Percentiles rank a stretch among this genome's conserved stretches.
phyloP scores from a whole-genome alignment of 2,888 invertebrate species.

The Sphaerophoria taeniata region DNA sequence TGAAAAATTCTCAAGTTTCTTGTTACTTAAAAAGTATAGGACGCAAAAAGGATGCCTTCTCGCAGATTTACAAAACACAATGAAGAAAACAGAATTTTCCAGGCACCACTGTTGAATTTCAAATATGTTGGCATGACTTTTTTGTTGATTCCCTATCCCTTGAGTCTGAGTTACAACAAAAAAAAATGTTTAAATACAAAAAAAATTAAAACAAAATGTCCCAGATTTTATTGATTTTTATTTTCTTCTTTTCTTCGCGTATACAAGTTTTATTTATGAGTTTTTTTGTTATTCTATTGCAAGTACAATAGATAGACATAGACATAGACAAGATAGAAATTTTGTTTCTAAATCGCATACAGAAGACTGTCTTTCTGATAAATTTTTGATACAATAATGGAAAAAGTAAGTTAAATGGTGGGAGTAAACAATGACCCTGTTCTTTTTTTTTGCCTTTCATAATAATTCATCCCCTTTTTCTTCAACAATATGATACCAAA shows the following conservation, averaged over 20 bases:
- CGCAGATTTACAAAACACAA: too few species aligned
- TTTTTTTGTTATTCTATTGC: background rate
- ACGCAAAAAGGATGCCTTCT: too few species aligned
- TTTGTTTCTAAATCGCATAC: conserved; percentile 1
- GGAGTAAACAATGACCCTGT: conserved; percentile 41
- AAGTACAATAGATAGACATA: background rate
- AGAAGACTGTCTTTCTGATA: conserved; percentile 4
- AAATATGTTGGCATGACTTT: conserved; percentile 1
- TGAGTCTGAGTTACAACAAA: too few species aligned
- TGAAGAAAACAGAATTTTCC: background rate
- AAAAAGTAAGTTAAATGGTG: conserved; percentile 38
- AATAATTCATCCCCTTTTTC: conserved; percentile 44
- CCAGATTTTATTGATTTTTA: conserved; percentile 82
- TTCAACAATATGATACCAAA: background rate
- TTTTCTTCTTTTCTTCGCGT: conserved; percentile 8
- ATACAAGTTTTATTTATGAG: background rate
- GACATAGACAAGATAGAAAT: background rate
- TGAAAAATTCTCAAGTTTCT: too few species aligned
- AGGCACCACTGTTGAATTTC: conserved; percentile 2
- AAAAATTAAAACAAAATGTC: conserved; percentile 74
- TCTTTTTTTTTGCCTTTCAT: conserved; percentile 20
- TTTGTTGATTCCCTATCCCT: background rate
- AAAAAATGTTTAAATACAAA: background rate
- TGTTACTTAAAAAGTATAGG: too few species aligned
- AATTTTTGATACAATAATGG: conserved; percentile 35